Evolutionary conservation across 1,140 invertebrate genomes (phyloP), one percentile per base, ranked within the genome.

Genomic region (Drosophila sturtevanti): DNA sequence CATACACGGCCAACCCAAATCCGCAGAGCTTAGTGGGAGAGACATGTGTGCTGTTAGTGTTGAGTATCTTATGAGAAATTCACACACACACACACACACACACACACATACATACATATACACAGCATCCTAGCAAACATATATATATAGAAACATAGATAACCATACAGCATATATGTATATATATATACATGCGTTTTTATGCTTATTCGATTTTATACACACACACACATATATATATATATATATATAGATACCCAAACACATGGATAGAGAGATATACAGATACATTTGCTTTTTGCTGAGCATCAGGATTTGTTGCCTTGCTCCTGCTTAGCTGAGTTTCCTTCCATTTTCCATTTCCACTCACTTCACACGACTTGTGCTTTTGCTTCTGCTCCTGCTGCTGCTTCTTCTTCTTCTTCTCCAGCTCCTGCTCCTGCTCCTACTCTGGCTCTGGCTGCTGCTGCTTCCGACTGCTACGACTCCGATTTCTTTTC

Each of bases 151-250:
- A 31, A 31, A 64, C 55, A 59, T 48, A 63, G 58, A 78, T 51
- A 69, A 38, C 11, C 27, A 71, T 10, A 61, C 27, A 31, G 4
- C 27, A 31, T 9, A 21, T 12, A 55, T 52, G 41, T 41, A 68
- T 62, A 76, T 72, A 68, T 69, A 60, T 68, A 74, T 77, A 68
- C 82, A 77, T 87, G 82, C 84, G 84, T 87, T 87, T 87, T 87
- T 87, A 87, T 89, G 84, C 82, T 89, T 87, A 87, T 87, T 87
- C 82, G 82, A 87, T 87, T 87, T 87, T 82, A 87, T 87, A 56
- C 63, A 48, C 62, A 77, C 58, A 64, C 74, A 41, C 56, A 73
- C 61, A 62, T 21, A 67, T 35, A 51, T 31, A 70, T 38, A 65
- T 0, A 16, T 1, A 59, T 34, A 55, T 60, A 63, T 7, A 38